A percentile compares a stretch with the other conserved stretches of the same genome.
Conservation (phyloP, 1,140 invertebrate species). For the Drosophila equinoxialis region DNA sequence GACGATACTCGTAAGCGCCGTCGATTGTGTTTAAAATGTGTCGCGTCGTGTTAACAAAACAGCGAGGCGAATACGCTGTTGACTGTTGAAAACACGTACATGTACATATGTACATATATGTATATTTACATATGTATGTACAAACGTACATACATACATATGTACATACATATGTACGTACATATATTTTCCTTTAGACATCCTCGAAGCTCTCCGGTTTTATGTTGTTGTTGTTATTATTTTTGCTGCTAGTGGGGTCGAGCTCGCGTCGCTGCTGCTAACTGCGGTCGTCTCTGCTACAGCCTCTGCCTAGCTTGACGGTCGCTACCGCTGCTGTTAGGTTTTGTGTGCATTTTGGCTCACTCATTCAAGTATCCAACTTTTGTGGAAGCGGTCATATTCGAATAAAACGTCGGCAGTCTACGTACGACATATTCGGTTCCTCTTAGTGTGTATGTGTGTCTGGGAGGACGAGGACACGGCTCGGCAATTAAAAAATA, state of each 20-base stretch:
- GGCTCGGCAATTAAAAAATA: conserved; percentile 34
- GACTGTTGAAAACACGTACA: conserved; percentile 15
- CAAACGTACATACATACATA: conserved; percentile 14
- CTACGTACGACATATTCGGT: conserved; percentile 35
- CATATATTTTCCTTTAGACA: conserved; percentile 63
- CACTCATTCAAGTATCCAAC: conserved; percentile 83
- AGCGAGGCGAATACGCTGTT: conserved; percentile 24
- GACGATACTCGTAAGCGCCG: neutral
- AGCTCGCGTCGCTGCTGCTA: conserved; percentile 49
- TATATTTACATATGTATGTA: neutral
- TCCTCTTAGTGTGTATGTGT: conserved; percentile 23
- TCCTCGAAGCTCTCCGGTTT: conserved; percentile 64
- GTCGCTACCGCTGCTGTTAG: conserved; percentile 54
- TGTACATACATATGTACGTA: conserved; percentile 13
- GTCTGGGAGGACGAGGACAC: conserved; percentile 15
- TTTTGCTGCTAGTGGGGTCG: conserved; percentile 39
- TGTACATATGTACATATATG: conserved; percentile 18
- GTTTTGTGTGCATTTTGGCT: conserved; percentile 74
- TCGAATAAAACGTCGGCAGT: conserved; percentile 70
- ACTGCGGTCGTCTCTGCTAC: conserved; percentile 32
- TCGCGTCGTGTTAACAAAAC: conserved; percentile 6
- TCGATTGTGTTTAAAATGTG: conserved; percentile 5
- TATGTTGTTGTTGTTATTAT: conserved; percentile 56
- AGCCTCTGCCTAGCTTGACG: conserved; percentile 35
- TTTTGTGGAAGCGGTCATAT: conserved; percentile 82